These are phyloP conservation scores for Tadarida brasiliensis DNA, from an alignment of 2,797 vertebrate genomes.

Conservation along the genomic window DNA sequence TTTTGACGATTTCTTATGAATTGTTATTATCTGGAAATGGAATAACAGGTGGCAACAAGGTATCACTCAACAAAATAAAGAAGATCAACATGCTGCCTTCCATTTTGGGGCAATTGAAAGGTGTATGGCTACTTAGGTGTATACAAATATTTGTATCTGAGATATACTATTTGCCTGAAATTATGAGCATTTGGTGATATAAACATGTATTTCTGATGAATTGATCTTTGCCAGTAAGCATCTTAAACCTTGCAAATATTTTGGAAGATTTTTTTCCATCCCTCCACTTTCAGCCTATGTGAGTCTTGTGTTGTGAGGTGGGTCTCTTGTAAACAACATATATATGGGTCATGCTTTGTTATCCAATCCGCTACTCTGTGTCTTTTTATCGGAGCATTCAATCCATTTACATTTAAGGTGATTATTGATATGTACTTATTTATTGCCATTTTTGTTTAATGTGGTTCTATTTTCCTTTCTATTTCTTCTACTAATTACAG, in stretches of 20 bases:
- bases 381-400: too few species aligned
- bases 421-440: too few species aligned
- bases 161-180: not conserved
- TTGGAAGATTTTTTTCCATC: too few species aligned
- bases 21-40: not conserved
- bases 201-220: not conserved
- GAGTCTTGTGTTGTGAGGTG: too few species aligned
- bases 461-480: too few species aligned
- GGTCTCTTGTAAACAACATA: too few species aligned
- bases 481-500: too few species aligned
- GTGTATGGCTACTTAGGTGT: not conserved
- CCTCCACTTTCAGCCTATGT: too few species aligned
- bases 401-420: too few species aligned
- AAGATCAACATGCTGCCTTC: not conserved
- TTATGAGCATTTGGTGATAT: not conserved
- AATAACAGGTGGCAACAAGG: not conserved
- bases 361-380: too few species aligned
- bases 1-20: constrained; percentile 36
- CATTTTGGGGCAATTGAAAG: not conserved
- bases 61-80: not conserved
- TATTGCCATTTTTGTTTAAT: too few species aligned
- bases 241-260: not conserved
- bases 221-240: not conserved
- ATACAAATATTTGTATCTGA: not conserved
- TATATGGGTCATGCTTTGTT: too few species aligned